These are phyloP conservation scores for Diplosoma virens DNA, from an alignment of 23 tunicate species.

Conservation along the genomic window DNA sequence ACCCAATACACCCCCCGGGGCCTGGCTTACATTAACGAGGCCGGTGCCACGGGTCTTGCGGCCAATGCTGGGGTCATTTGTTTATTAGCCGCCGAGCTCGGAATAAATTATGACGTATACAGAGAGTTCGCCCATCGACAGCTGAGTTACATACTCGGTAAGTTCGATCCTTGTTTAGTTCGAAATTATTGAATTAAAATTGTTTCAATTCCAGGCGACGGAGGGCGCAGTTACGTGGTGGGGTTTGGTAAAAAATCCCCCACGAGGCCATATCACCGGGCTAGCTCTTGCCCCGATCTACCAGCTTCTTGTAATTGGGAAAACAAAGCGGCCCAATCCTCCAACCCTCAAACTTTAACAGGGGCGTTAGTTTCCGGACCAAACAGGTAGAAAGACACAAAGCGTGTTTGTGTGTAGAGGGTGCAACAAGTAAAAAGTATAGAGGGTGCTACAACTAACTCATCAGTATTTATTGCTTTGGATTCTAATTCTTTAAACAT, in stretches of 20 bases:
- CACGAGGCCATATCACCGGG: constrained; percentile 80
- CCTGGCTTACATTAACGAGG: constrained; percentile 51
- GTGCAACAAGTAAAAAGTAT: too few relatives aligned
- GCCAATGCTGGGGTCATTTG: constrained; percentile 79
- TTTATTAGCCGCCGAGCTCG: constrained; percentile 70
- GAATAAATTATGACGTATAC: constrained; percentile 48
- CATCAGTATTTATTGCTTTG: too few relatives aligned
- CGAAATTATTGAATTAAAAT: not conserved
- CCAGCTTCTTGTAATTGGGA: constrained; percentile 85
- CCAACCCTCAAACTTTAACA: constrained; percentile 76
- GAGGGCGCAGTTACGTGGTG: constrained; percentile 87
- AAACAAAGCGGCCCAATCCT: constrained; percentile 29
- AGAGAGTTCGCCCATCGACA: constrained; percentile 71
- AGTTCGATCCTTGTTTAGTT: not conserved
- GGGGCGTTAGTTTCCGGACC: constrained; percentile 96
- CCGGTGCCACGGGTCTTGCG: constrained; percentile 62
- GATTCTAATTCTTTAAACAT: too few relatives aligned
- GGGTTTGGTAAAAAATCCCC: constrained; percentile 92
- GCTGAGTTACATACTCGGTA: constrained; percentile 81
- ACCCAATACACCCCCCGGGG: constrained; percentile 87
- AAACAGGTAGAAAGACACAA: constrained; percentile 62
- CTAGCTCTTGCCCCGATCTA: constrained; percentile 81
- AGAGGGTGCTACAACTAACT: too few relatives aligned
- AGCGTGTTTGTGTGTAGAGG: too few relatives aligned
- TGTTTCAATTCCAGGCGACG: constrained; percentile 46